Conservation (phyloP, 2,113 vertebrate genomes). For the Ifrita kowaldi region DNA sequence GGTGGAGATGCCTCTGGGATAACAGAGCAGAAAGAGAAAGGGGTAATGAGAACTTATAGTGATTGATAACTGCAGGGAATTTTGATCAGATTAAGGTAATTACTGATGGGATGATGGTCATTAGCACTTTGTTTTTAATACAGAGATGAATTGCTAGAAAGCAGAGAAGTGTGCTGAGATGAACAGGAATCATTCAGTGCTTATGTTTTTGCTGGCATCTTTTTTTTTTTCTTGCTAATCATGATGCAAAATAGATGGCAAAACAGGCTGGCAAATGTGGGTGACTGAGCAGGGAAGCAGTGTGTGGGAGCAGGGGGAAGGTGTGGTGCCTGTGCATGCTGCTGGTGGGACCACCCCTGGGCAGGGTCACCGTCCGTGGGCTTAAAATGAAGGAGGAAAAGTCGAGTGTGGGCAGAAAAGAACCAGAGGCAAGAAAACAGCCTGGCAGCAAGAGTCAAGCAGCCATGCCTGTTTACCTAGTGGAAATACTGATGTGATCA, state of each 20-base stretch:
- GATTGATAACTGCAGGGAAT: not conserved
- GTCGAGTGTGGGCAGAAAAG: not conserved
- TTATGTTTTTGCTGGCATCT: not conserved
- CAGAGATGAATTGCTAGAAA: not conserved
- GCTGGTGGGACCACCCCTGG: not conserved
- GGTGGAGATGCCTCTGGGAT: not conserved
- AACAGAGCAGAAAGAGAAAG: not conserved
- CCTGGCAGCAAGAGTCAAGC: not conserved
- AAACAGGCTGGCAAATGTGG: not conserved
- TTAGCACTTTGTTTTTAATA: not conserved
- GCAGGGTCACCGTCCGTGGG: not conserved
- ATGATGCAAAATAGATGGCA: not conserved
- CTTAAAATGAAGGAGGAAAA: not conserved
- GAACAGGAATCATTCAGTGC: not conserved
- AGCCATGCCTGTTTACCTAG: not conserved
- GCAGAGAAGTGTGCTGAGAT: not conserved
- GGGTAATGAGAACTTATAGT: not conserved
- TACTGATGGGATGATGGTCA: not conserved
- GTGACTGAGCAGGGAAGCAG: not conserved
- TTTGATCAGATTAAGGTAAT: not conserved
- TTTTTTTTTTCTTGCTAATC: not conserved
- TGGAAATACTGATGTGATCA: not conserved
- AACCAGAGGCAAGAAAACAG: not conserved
- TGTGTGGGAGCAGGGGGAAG: not conserved
- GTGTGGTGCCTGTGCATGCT: not conserved